phyloP scores from a whole-genome alignment of 2,797 vertebrate species.

The Cebuella pygmaea region DNA sequence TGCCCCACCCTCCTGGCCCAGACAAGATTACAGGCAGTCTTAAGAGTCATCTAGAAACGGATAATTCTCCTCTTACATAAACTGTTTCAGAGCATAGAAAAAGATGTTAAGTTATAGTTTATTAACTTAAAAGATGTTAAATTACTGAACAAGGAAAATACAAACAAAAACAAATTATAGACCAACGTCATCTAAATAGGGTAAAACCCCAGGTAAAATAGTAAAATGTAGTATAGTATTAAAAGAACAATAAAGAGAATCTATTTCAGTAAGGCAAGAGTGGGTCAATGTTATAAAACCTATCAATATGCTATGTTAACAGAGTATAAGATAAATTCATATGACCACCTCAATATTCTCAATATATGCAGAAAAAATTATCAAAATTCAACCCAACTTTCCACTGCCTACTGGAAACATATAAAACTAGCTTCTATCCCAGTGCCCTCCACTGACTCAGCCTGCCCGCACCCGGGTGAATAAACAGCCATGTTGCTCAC shows the following conservation, averaged over 20 bases:
- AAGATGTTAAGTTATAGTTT: slow-evolving; percentile 24
- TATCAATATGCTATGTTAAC: background rate
- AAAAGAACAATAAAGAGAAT: background rate
- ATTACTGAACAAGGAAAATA: slow-evolving; percentile 11
- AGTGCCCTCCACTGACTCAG: too few species aligned
- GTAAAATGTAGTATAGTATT: background rate
- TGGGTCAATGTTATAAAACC: background rate
- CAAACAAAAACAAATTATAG: slow-evolving; percentile 55
- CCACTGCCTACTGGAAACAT: too few species aligned
- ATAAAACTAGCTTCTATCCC: too few species aligned
- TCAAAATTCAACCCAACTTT: slow-evolving; percentile 7
- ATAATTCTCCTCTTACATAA: slow-evolving; percentile 32
- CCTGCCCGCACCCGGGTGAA: too few species aligned
- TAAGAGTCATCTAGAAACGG: background rate
- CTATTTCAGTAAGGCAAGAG: slow-evolving; percentile 7
- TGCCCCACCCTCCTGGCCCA: background rate
- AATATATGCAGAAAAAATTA: background rate
- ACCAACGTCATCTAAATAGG: slow-evolving; percentile 5
- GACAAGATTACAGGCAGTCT: background rate
- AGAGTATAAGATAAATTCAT: slow-evolving; percentile 10
- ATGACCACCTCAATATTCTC: background rate
- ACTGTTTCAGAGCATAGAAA: background rate
- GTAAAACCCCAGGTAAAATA: background rate
- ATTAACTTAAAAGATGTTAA: slow-evolving; percentile 17
- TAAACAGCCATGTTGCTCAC: too few species aligned